Conservation (phyloP, 2,888 invertebrate genomes). For the Eurois occulta region DNA sequence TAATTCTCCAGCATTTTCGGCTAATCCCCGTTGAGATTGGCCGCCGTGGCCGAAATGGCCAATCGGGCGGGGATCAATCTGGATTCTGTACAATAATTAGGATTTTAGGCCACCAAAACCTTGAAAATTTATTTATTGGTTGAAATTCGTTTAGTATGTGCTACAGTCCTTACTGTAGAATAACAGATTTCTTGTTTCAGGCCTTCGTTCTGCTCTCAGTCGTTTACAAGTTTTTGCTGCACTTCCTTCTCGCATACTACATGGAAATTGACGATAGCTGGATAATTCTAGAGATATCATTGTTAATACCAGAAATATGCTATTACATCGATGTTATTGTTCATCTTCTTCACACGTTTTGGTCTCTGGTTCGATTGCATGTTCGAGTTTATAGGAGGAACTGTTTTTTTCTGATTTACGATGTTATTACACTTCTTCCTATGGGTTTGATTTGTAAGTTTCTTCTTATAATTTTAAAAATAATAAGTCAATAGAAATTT, state of each 20-base stretch:
- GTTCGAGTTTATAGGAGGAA: slow-evolving; percentile 79
- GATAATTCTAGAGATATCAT: slow-evolving; percentile 67
- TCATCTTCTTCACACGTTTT: slow-evolving; percentile 78
- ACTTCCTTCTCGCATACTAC: slow-evolving; percentile 79
- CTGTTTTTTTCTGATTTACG: slow-evolving; percentile 72
- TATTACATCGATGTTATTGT: slow-evolving; percentile 76
- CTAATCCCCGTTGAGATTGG: neutral
- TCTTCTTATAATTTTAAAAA: neutral
- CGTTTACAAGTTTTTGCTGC: slow-evolving; percentile 76
- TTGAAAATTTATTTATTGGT: neutral
- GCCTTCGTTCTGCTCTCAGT: slow-evolving; percentile 72
- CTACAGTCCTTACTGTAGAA: neutral
- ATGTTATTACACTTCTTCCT: slow-evolving; percentile 77
- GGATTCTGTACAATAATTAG: neutral
- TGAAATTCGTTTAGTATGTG: neutral
- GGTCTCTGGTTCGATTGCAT: slow-evolving; percentile 80
- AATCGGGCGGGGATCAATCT: neutral
- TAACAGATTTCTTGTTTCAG: slow-evolving; percentile 71
- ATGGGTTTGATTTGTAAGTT: slow-evolving; percentile 78
- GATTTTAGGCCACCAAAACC: neutral
- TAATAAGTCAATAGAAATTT: neutral
- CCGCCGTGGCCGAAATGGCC: neutral
- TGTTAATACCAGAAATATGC: slow-evolving; percentile 73
- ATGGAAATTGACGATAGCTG: slow-evolving; percentile 37
- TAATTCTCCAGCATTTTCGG: neutral